Conservation (phyloP, 2,113 vertebrate species). For the Hippoglossus stenolepis region DNA sequence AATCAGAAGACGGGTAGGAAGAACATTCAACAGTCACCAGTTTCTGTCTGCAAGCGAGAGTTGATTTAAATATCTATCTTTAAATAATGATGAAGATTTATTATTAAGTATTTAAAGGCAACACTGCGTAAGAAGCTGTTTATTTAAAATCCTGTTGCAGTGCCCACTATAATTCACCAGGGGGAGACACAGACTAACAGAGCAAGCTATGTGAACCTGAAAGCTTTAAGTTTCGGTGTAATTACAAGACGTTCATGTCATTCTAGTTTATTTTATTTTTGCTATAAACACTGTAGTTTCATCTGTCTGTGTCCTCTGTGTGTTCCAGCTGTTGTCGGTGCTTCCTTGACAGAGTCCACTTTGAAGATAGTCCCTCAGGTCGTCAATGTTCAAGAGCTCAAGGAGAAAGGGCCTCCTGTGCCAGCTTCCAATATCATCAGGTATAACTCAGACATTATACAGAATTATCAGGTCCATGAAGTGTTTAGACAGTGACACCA, state of each 20-base stretch:
- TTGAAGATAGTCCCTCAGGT: conserved; percentile 93
- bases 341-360: conserved; percentile 89
- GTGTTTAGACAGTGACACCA: too few relatives aligned
- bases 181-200: conserved; percentile 66
- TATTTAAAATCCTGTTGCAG: conserved; percentile 12
- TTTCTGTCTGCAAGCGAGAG: neutral
- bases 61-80: neutral
- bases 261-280: neutral
- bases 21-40: neutral
- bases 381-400: conserved; percentile 91
- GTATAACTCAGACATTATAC: conserved; percentile 73
- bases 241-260: neutral
- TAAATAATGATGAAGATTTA: neutral
- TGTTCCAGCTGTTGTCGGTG: conserved; percentile 76
- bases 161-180: conserved; percentile 55
- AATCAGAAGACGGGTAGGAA: conserved; percentile 88
- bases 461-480: too few relatives aligned
- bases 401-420: conserved; percentile 73
- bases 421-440: conserved; percentile 79
- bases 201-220: conserved; percentile 1
- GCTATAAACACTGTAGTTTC: neutral
- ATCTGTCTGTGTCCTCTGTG: conserved; percentile 7
- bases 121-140: neutral
- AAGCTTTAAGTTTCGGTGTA: neutral
- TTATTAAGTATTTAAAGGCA: neutral